These are phyloP conservation scores for Chunga burmeisteri DNA, from an alignment of 2,113 vertebrate species.

Conservation along the genomic window DNA sequence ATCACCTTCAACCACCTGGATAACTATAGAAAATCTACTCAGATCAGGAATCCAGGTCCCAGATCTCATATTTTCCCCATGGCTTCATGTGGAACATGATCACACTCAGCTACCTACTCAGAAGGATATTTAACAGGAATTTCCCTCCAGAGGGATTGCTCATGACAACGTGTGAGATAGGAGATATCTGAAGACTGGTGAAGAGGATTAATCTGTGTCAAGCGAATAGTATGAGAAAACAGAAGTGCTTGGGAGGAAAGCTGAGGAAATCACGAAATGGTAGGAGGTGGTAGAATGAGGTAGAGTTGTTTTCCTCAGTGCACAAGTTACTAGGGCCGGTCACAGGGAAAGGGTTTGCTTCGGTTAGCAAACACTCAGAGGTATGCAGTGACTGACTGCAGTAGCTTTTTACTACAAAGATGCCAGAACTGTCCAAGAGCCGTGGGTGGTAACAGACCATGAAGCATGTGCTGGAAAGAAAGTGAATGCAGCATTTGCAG, in stretches of 20 bases:
- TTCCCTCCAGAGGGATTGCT: constrained; percentile 14
- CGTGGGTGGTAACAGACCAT: background rate
- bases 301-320: background rate
- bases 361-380: background rate
- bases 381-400: background rate
- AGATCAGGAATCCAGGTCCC: background rate
- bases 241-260: background rate
- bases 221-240: background rate
- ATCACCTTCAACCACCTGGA: background rate
- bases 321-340: background rate
- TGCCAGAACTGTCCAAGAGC: background rate
- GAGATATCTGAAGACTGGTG: background rate
- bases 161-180: background rate
- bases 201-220: background rate
- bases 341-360: constrained; percentile 9
- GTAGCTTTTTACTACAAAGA: background rate
- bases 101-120: constrained; percentile 18
- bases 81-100: background rate
- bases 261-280: background rate
- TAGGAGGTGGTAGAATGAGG: background rate
- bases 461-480: background rate
- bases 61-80: background rate
- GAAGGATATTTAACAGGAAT: constrained; percentile 14
- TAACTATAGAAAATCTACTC: background rate
- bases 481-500: background rate